Percentiles rank a stretch among this genome's conserved stretches.
Conservation (phyloP, 2,113 vertebrate genomes). For the Paracanthobrama guichenoti region DNA sequence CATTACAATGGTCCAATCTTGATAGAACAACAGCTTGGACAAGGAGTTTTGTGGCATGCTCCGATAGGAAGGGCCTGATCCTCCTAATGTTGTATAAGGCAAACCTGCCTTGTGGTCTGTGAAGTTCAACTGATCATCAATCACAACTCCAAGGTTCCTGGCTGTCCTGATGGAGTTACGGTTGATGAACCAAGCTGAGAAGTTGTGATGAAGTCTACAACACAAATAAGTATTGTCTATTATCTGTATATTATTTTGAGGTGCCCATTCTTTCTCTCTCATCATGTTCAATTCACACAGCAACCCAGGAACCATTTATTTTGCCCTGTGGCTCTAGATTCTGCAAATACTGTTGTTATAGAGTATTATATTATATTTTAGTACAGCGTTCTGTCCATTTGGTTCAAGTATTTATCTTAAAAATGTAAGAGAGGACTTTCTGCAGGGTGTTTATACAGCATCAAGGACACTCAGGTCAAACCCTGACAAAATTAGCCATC, state of each 20-base stretch:
- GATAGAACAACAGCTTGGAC: no score
- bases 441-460: neutral
- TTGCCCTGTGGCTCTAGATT: neutral
- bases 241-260: neutral
- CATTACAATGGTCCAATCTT: no score
- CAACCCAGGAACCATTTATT: neutral
- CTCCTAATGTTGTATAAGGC: no score
- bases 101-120: no score
- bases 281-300: neutral
- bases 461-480: conserved; percentile 14
- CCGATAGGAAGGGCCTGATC: no score
- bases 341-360: neutral
- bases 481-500: conserved; percentile 3
- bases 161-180: no score
- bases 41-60: no score
- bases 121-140: no score
- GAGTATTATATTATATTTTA: neutral
- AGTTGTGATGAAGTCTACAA: neutral
- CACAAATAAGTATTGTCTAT: neutral
- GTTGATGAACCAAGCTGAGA: no score
- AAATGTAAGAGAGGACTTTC: neutral
- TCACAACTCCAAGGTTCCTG: no score
- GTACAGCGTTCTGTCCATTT: neutral
- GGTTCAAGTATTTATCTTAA: neutral
- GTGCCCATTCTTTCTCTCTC: neutral